Evolutionary conservation across 2,888 invertebrate species (phyloP).

Genomic region (Tineola bisselliella): DNA sequence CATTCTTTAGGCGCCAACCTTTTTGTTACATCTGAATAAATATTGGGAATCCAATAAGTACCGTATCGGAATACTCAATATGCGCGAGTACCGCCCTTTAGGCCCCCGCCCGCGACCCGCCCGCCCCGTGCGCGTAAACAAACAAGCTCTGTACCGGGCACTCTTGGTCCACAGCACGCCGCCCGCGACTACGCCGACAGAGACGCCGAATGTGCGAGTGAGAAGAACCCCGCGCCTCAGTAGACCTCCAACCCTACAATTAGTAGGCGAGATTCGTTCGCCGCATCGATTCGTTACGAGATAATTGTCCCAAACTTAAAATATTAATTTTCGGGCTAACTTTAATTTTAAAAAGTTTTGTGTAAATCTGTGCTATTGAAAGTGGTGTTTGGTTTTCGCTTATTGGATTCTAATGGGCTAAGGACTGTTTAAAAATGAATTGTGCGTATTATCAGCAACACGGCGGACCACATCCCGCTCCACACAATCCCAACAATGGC

Average conservation of each 20-base stretch:
- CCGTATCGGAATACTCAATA: slow-evolving; percentile 9
- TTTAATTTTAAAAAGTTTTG: background rate
- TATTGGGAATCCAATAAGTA: slow-evolving; percentile 11
- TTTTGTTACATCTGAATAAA: background rate
- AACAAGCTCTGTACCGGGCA: slow-evolving; percentile 36
- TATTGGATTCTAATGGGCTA: slow-evolving; percentile 41
- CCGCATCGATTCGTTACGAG: slow-evolving; percentile 65
- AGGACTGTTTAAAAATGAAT: slow-evolving; percentile 35
- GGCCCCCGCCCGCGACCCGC: slow-evolving; percentile 45
- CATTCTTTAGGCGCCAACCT: background rate
- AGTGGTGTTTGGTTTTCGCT: slow-evolving; percentile 19
- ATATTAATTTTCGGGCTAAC: slow-evolving; percentile 1
- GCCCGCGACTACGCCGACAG: slow-evolving; percentile 22
- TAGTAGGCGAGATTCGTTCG: slow-evolving; percentile 66
- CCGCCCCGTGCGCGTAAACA: slow-evolving; percentile 47
- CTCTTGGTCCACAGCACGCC: slow-evolving; percentile 23
- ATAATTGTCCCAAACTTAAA: slow-evolving; percentile 48
- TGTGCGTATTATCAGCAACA: slow-evolving; percentile 62
- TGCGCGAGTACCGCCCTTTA: slow-evolving; percentile 32
- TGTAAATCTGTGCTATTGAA: slow-evolving; percentile 21
- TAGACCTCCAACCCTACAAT: slow-evolving; percentile 58
- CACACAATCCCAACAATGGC: slow-evolving; percentile 51
- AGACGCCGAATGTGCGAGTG: slow-evolving; percentile 37
- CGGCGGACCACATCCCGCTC: slow-evolving; percentile 51
- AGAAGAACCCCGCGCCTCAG: slow-evolving; percentile 33